These are phyloP conservation scores for Rhingia campestris DNA, from an alignment of 2,888 invertebrate genomes.

Conservation along the genomic window DNA sequence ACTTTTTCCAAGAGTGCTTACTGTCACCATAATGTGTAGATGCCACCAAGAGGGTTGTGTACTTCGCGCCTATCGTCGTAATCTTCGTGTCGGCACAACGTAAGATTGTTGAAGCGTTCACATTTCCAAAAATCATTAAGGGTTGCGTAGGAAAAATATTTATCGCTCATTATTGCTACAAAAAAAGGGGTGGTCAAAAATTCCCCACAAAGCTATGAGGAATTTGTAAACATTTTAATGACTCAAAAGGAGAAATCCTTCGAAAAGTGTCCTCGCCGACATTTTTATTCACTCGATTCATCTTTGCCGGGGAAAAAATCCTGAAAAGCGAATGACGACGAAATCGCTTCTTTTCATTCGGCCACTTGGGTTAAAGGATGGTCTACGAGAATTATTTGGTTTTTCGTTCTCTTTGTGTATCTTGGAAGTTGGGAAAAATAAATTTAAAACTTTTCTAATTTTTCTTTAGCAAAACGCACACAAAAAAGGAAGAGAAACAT, in stretches of 20 bases:
- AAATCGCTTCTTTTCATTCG: slow-evolving; percentile 38
- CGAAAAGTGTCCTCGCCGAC: not conserved
- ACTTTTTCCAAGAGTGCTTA: slow-evolving; percentile 47
- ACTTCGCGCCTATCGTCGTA: not conserved
- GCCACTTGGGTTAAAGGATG: not conserved
- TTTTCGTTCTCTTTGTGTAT: slow-evolving; percentile 4
- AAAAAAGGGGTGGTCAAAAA: not conserved
- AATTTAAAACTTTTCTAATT: slow-evolving; percentile 82
- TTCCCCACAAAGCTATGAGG: not conserved
- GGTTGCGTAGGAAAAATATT: slow-evolving; percentile 30
- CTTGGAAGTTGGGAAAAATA: slow-evolving; percentile 77
- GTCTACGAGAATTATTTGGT: slow-evolving; percentile 33
- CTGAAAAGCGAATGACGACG: not conserved
- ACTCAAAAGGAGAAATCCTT: slow-evolving; percentile 2
- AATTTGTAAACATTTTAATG: slow-evolving; percentile 45
- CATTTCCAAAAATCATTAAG: slow-evolving; percentile 33
- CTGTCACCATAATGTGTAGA: slow-evolving; percentile 36
- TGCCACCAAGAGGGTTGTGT: not conserved
- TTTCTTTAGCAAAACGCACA: slow-evolving; percentile 73
- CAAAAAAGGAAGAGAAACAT: slow-evolving; percentile 39
- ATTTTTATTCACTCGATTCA: slow-evolving; percentile 21
- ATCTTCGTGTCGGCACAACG: not conserved
- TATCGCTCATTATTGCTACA: slow-evolving; percentile 40
- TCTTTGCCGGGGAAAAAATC: not conserved
- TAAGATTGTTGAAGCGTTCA: slow-evolving; percentile 24